These are phyloP conservation scores for Hirtodrosophila duncani DNA, from an alignment of 2,888 invertebrate genomes.

Conservation along the genomic window DNA sequence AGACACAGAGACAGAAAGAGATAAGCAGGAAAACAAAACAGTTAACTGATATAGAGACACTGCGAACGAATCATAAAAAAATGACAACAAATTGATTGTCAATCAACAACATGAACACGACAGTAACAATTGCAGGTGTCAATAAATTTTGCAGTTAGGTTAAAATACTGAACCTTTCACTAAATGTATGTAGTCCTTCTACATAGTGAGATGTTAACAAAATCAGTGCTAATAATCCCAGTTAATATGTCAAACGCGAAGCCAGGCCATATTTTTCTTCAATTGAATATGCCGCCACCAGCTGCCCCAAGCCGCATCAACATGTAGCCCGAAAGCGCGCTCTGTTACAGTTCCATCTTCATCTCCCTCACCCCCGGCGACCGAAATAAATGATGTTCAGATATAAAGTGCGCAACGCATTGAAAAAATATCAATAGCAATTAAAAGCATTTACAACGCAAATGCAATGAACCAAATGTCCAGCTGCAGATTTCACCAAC, in stretches of 20 bases:
- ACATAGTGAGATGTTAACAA: too few species aligned
- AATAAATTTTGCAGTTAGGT: constrained; percentile 70
- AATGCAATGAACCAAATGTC: constrained; percentile 41
- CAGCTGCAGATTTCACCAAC: constrained; percentile 36
- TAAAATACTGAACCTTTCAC: constrained; percentile 61
- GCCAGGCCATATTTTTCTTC: constrained; percentile 47
- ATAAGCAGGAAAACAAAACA: constrained; percentile 38
- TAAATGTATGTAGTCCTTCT: too few species aligned
- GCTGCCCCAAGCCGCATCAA: constrained; percentile 32
- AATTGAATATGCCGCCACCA: constrained; percentile 35
- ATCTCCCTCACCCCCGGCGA: constrained; percentile 24
- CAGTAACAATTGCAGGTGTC: constrained; percentile 70
- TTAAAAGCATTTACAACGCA: constrained; percentile 73
- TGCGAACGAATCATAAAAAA: constrained; percentile 74
- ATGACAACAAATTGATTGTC: constrained; percentile 70
- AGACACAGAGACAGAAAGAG: constrained; percentile 5
- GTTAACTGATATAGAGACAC: constrained; percentile 63
- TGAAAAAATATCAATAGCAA: constrained; percentile 65
- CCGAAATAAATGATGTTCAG: constrained; percentile 63
- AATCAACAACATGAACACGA: constrained; percentile 70
- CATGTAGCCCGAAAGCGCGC: constrained; percentile 33
- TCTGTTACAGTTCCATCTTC: constrained; percentile 66
- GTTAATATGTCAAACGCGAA: constrained; percentile 72
- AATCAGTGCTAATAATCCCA: constrained; percentile 71
- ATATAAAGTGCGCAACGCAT: constrained; percentile 60